Percentiles rank a stretch among this genome's conserved stretches.
Evolutionary conservation across 2,888 invertebrate species (phyloP).

Genomic region (Nectonema munidae): DNA sequence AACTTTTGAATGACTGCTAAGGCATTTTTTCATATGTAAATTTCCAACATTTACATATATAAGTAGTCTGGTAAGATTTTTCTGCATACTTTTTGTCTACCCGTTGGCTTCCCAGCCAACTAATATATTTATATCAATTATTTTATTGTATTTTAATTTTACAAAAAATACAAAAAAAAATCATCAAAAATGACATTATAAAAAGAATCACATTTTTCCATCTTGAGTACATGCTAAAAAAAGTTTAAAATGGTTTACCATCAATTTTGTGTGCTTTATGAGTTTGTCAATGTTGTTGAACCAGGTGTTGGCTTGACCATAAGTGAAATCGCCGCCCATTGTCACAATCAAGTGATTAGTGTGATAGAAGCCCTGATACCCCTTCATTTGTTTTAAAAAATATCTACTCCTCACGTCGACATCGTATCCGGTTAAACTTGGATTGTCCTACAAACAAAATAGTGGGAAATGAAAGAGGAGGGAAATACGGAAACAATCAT

Average conservation of each 20-base stretch:
- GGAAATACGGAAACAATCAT: not conserved
- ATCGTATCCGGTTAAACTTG: constrained; percentile 33
- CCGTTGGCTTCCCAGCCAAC: too few relatives aligned
- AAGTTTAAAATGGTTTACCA: constrained; percentile 20
- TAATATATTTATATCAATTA: too few relatives aligned
- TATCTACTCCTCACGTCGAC: constrained; percentile 31
- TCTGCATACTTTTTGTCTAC: not conserved
- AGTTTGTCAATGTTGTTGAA: constrained; percentile 51
- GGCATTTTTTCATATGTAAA: not conserved
- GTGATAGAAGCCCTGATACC: constrained; percentile 27
- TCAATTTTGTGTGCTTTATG: constrained; percentile 36
- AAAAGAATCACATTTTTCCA: too few relatives aligned
- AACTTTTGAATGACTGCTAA: not conserved
- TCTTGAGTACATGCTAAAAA: too few relatives aligned
- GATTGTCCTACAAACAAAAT: constrained; percentile 21
- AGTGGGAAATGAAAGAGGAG: constrained; percentile 9
- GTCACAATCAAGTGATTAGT: constrained; percentile 42
- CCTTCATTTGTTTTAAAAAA: constrained; percentile 21
- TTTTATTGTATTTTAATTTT: too few relatives aligned
- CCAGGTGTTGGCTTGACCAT: constrained; percentile 43
- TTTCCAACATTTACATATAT: not conserved
- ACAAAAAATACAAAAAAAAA: too few relatives aligned
- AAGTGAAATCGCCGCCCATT: constrained; percentile 69
- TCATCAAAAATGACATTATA: too few relatives aligned
- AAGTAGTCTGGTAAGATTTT: not conserved